phyloP scores from a whole-genome alignment of 92 coral and sea anemone genomes.

The Porites lobata region DNA sequence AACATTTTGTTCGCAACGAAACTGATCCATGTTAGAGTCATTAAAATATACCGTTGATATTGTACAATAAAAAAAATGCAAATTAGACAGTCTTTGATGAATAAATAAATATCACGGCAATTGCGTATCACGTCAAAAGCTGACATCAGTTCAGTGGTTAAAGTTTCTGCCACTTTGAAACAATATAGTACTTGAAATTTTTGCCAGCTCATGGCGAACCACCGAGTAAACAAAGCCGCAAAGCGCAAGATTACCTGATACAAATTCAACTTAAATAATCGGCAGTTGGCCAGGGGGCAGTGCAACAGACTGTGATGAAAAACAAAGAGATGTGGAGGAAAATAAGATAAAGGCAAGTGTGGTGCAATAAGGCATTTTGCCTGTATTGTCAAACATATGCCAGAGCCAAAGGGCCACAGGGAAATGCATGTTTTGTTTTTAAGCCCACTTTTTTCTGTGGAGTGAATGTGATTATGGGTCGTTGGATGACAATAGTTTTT shows the following conservation, averaged over 20 bases:
- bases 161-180: not conserved
- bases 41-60: not conserved
- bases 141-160: not conserved
- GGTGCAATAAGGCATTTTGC: not conserved
- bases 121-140: not conserved
- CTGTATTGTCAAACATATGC: not conserved
- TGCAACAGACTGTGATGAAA: not conserved
- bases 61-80: conserved; percentile 11
- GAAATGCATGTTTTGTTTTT: no score
- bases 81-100: not conserved
- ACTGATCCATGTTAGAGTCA: conserved; percentile 3
- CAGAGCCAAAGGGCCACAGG: no score
- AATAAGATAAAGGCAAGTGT: conserved; percentile 9
- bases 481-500: no score
- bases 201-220: not conserved
- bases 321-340: not conserved
- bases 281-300: not conserved
- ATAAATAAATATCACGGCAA: conserved; percentile 4
- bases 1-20: not conserved
- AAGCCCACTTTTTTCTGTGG: no score
- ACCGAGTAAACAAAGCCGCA: not conserved
- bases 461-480: no score
- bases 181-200: not conserved
- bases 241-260: not conserved
- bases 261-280: no score